These are phyloP conservation scores for Cassiopea xamachana DNA, from an alignment of 30 jellyfish, hydroid and myxozoan species.

Conservation along the genomic window DNA sequence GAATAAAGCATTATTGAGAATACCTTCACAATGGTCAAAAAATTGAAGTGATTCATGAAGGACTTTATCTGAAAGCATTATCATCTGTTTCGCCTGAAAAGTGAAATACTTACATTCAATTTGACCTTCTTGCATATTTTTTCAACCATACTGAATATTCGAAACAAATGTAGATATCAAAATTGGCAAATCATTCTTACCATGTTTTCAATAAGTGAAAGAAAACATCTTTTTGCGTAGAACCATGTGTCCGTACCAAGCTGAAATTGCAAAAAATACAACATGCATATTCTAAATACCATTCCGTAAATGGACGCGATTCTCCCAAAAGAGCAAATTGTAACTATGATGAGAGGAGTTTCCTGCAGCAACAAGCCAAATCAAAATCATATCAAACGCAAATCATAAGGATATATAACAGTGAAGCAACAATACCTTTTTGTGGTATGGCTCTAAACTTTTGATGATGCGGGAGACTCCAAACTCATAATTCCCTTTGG, in stretches of 20 bases:
- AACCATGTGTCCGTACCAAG: slow-evolving; percentile 98
- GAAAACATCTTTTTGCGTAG: slow-evolving; percentile 93
- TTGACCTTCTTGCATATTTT: background rate
- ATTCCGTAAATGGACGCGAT: background rate
- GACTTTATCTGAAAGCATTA: slow-evolving; percentile 85
- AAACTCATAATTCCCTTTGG: slow-evolving; percentile 95
- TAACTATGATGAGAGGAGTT: background rate
- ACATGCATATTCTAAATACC: background rate
- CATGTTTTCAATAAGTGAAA: slow-evolving; percentile 92
- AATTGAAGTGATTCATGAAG: slow-evolving; percentile 83
- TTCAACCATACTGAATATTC: background rate
- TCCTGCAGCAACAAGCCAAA: background rate
- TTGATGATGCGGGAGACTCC: slow-evolving; percentile 93
- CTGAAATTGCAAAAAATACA: slow-evolving; percentile 25
- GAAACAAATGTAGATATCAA: background rate
- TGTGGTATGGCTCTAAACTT: slow-evolving; percentile 90
- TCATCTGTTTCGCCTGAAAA: slow-evolving; percentile 93
- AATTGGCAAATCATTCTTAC: slow-evolving; percentile 18
- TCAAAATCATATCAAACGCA: background rate
- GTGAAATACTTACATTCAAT: background rate
- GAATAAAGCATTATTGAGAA: background rate
- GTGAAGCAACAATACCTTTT: slow-evolving; percentile 58
- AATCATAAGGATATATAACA: background rate
- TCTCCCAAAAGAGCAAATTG: background rate
- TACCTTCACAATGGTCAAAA: slow-evolving; percentile 94